phyloP scores from a whole-genome alignment of 2,888 invertebrate genomes.

The Ditylenchus weischeri region DNA sequence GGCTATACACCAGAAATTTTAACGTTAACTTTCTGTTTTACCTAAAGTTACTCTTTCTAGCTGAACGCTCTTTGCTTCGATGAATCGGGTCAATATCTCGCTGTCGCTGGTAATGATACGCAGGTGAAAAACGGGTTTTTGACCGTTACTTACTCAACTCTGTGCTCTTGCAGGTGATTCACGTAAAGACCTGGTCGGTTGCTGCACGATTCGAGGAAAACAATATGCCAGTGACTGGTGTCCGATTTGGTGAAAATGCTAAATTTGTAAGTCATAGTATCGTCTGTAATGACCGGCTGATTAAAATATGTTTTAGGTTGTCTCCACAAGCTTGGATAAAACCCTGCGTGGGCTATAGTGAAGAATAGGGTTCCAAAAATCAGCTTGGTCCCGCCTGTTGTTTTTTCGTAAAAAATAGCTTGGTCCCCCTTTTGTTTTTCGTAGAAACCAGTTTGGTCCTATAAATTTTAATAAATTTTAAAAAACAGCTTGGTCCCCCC shows the following conservation, averaged over 20 bases:
- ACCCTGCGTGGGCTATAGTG: constrained; percentile 76
- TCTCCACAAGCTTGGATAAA: constrained; percentile 94
- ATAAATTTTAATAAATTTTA: too few species aligned
- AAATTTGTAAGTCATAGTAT: constrained; percentile 65
- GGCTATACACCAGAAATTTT: too few species aligned
- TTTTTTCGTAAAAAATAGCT: too few species aligned
- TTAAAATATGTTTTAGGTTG: constrained; percentile 58
- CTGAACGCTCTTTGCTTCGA: constrained; percentile 87
- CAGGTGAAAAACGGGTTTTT: constrained; percentile 25
- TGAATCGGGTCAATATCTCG: constrained; percentile 94
- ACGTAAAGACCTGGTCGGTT: constrained; percentile 50
- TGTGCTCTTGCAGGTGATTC: constrained; percentile 31
- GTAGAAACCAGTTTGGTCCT: too few species aligned
- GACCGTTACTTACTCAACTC: too few species aligned
- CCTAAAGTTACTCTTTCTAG: too few species aligned
- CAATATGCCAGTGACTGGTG: constrained; percentile 85
- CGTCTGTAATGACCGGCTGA: constrained; percentile 38
- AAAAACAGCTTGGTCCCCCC: too few species aligned
- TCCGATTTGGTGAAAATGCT: constrained; percentile 91
- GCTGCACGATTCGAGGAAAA: constrained; percentile 39
- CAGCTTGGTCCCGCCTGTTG: too few species aligned
- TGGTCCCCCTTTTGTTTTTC: too few species aligned
- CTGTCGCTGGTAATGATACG: constrained; percentile 85
- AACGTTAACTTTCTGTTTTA: too few species aligned
- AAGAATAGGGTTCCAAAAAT: too few species aligned